Base-by-base conservation (phyloP, 2,888 invertebrate genomes). In the Hanleya hanleyi region DNA sequence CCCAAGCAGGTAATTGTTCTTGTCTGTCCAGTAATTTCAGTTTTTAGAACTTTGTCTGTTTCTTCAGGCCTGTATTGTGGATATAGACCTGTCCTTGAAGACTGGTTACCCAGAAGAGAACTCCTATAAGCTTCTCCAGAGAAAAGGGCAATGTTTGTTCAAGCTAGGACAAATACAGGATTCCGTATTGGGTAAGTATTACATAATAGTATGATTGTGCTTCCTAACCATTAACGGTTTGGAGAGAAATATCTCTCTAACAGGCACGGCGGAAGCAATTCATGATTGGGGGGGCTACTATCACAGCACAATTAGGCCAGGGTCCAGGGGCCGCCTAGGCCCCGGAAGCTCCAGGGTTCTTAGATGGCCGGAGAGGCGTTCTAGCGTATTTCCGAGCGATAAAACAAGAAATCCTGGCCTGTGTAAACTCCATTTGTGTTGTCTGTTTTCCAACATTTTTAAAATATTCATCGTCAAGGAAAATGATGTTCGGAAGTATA, bases 131-230 rank as follows among this genome's bases (percentile, higher is more conserved):
- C 90, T 96, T 69, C 91, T 93, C 68, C 85, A 94, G 12, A 92
- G 95, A 47, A 92, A 92, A 81, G 93, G 93, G 0, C 93, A 94
- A 81, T 95, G 95, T 88, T 92, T 92, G 76, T 88, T 92, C 15
- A 92, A 93, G 84, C 86, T 94, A 65, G 90, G 91, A 0, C 87
- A 91, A 38, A 83, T 77, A 38, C 82, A 86, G 0, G 85, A 88
- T 32, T 93, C 93, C 0, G 71, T 74, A 37, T 76, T 73, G 69
- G 78, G 82, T 82, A 73, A 57, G 22, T 29, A 4, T 29, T 57
- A 4, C 18, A 41, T 9, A 41, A 41, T 41, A 18, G 18, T 22
- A 18, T 22, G 15, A 51, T 26, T 51, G 18, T 9, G 9, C 18
- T 9, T 12, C 18, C 18, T 9, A 41, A 12, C 18, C 18, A 12